Percentiles rank a stretch among this genome's conserved stretches.
phyloP scores from a whole-genome alignment of 2,113 vertebrate species.

The Dasyornis broadbenti region DNA sequence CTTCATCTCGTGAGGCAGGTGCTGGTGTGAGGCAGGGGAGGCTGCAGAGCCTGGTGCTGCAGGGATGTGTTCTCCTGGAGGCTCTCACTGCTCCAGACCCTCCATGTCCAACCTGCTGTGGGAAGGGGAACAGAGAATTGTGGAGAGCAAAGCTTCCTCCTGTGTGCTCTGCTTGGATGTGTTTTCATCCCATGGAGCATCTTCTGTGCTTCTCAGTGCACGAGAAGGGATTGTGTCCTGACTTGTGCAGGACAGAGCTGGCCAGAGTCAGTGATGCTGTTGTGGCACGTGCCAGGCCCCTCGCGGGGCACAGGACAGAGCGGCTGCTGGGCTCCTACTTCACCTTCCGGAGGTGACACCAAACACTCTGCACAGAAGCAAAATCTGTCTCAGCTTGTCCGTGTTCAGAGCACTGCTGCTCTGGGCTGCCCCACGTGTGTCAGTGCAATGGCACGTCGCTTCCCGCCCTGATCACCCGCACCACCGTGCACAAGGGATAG shows the following conservation, averaged over 20 bases:
- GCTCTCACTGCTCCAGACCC: neutral
- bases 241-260: accelerated
- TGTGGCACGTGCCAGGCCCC: neutral
- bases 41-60: neutral
- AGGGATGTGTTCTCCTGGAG: accelerated
- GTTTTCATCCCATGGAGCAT: accelerated
- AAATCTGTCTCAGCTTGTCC: accelerated
- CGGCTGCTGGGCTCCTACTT: neutral
- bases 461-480: accelerated
- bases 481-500: accelerated
- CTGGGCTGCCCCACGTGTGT: neutral
- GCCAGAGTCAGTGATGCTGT: accelerated
- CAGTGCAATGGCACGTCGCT: accelerated
- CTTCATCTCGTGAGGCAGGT: neutral
- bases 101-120: neutral
- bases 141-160: neutral
- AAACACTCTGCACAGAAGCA: neutral
- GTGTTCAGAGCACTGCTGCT: neutral
- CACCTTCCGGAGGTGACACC: neutral
- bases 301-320: accelerated
- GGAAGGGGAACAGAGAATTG: neutral
- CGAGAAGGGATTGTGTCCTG: accelerated
- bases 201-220: neutral
- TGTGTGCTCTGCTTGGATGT: neutral
- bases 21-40: neutral